Evolutionary conservation across 2,888 invertebrate genomes (phyloP), one percentile per base, ranked within the genome.

Genomic region (Agonopterix alstromeriana): DNA sequence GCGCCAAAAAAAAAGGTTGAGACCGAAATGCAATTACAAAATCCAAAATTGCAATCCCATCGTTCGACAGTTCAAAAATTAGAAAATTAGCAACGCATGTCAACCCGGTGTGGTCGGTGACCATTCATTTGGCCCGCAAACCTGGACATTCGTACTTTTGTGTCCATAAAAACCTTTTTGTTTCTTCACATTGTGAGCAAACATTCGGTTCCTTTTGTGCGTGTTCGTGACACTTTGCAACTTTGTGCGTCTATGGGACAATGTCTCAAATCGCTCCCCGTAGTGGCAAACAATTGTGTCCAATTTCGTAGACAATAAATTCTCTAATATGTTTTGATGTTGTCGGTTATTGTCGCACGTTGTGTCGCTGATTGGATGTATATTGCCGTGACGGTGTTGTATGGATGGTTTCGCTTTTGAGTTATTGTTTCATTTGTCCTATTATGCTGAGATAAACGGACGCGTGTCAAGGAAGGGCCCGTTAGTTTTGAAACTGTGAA

Each of bases 251-350:
- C n/a, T 62, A 51, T 56, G 47, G 52, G 47, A 77, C 75, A 77
- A 77, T 72, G 58, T 55, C 54, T 56, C 64, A 63, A 72, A 65
- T 64, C 62, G 78, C 81, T 66, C 73, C 86, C 87, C 79, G 84
- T 77, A 64, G 87, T 57, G 67, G 55, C 47, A 8, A 38, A 83
- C 71, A 86, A 86, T 72, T 66, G 61, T 62, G 67, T 65, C 77
- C 81, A 82, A 88, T 86, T 84, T 82, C 57, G 71, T 66, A 73
- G 71, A 87, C 85, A 87, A 87, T 74, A 56, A 58, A 53, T 57
- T 55, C 66, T 74, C 71, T 87, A 88, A 88, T 88, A 82, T 88
- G 88, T 88, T 88, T 85, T 86, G 86, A 85, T 86, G 77, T 77
- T 76, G 77, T 76, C 62, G 65, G 67, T 68, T 63, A 73, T 83